These are phyloP conservation scores for Phoxinus dragarum DNA, from an alignment of 2,797 vertebrate species.

Conservation along the genomic window DNA sequence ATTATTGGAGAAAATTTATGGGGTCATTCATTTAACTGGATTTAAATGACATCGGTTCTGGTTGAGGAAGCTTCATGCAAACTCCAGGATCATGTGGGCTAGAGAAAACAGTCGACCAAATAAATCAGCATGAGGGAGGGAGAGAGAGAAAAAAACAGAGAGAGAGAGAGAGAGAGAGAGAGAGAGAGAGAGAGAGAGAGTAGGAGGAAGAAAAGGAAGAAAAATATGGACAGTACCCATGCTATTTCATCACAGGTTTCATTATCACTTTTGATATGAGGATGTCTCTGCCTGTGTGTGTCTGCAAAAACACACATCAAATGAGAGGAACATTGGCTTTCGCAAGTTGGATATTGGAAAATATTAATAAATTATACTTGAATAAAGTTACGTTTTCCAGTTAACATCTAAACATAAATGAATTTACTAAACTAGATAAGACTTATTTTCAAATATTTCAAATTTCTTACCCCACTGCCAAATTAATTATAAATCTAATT, in stretches of 20 bases:
- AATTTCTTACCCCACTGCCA: not conserved
- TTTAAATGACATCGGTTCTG: conserved; percentile 91
- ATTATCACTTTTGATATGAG: not conserved
- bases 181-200: conserved; percentile 26
- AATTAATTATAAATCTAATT: not conserved
- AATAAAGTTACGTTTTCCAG: not conserved
- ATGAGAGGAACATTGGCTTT: not conserved
- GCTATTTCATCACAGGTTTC: not conserved
- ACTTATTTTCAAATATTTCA: not conserved
- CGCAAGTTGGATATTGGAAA: not conserved
- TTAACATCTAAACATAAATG: not conserved
- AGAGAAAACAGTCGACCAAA: conserved; percentile 90
- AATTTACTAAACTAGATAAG: not conserved
- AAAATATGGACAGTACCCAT: conserved; percentile 15
- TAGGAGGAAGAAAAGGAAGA: conserved; percentile 30
- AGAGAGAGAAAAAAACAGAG: not conserved
- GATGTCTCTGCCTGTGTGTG: not conserved
- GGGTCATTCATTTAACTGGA: conserved; percentile 93
- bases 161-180: conserved; percentile 28
- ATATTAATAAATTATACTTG: too few species aligned
- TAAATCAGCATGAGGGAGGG: conserved; percentile 83
- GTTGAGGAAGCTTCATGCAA: conserved; percentile 87
- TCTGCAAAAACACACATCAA: not conserved
- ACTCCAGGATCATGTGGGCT: conserved; percentile 87
- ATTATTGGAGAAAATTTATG: conserved; percentile 94